Evolutionary conservation across 2,888 invertebrate species (phyloP), one percentile per base, ranked within the genome.

Genomic region (Drosophila prostipennis): DNA sequence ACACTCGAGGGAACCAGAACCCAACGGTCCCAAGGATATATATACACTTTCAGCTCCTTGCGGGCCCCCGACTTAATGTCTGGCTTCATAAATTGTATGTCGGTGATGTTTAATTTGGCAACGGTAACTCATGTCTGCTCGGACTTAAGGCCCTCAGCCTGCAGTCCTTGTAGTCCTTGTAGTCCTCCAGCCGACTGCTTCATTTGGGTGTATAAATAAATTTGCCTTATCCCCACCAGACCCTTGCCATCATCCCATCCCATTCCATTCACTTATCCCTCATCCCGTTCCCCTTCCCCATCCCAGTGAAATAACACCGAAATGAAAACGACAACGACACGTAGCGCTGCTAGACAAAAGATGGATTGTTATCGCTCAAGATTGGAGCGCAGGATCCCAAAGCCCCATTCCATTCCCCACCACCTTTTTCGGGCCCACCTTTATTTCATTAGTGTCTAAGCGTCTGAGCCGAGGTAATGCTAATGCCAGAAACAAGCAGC

Each of bases 321-420:
- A 36, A 60, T 23, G 37, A 57, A 49, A 48, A 49, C 56, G 58
- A 53, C 69, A 60, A 59, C 37, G 57, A 59, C 78, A 78, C 68
- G 72, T 79, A 72, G 53, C 51, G 52, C 65, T 55, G 72, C 73
- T 71, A 80, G 79, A 83, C 76, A 80, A 85, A 89, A 91, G 91
- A 91, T 91, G 86, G 91, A 91, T 91, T 90, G 91, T 91, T 91
- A 91, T 91, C 91, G 89, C 80, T 90, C 80, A 90, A 83, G 85
- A 90, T 91, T 91, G 89, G 78, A 81, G 78, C 42, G 26, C 45
- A 7, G 54, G 34, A 39, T 49, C 40, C 56, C 39, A 49, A 36
- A 11, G 19, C 19, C 42, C 42, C 11, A 11, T 23, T 6, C 19
- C 19, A 10, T 0, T 13, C 8, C 10, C 48, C 45, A 23, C 19